Evolutionary conservation across 2,888 invertebrate genomes (phyloP), one percentile per base, ranked within the genome.

Genomic region (Chloromyia formosa): DNA sequence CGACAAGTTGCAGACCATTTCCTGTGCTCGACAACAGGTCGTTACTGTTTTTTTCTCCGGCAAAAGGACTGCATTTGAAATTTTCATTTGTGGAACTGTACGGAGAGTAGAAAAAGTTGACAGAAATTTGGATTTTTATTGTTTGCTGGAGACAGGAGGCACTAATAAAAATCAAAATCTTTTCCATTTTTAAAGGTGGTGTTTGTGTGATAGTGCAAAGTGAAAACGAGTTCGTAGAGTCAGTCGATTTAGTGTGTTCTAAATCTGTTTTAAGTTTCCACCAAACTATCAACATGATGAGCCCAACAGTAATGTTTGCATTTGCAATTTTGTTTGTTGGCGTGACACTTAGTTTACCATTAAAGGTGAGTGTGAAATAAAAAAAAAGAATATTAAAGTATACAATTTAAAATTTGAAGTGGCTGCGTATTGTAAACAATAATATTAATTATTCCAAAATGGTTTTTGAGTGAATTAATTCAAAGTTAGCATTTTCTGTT

Each of bases 291-390:
- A 35, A 60, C 60, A 73, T 42, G 35, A 64, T 45, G 61, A 16
- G 49, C 23, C 49, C 61, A 60, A 16, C 22, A 14, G 3, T 61
- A 14, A 23, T 35, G 27, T 35, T 73, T 45, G 61, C 40, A 20
- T 16, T 73, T 49, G 23, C n/a, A 16, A 20, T 56, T 53, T 23
- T 73, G 27, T 61, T 73, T 61, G 20, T 73, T 61, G 73, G 73
- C 23, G 61, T 61, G 10, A 49, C 61, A n/a, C 12, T 60, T 45
- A 27, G 73, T 60, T 73, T 61, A 61, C 73, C 73, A 49, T 14
- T 71, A 20, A 71, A 71, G 71, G 73, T 73, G 45, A 73, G 61
- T 61, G n/a, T n/a, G n/a, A n/a, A n/a, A n/a, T n/a, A n/a, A n/a
- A n/a, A n/a, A n/a, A n/a, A n/a, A n/a, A n/a, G n/a, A n/a, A n/a